Conservation (phyloP, 2,113 vertebrate species). For the Oreochromis spilurus region DNA sequence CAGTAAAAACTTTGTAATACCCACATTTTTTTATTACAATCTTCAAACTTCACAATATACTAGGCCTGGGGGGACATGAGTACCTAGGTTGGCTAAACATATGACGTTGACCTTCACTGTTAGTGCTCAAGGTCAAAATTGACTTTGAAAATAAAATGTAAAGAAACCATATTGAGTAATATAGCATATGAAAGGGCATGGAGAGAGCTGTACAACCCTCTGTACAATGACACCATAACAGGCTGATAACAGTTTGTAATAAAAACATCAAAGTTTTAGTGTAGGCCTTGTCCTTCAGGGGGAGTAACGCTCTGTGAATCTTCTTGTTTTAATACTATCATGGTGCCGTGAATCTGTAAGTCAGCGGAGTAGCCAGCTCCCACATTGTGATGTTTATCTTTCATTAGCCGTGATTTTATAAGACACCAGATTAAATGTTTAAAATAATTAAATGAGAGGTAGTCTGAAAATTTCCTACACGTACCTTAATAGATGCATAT, state of each 20-base stretch:
- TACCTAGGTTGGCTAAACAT: background rate
- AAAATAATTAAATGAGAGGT: background rate
- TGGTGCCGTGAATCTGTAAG: background rate
- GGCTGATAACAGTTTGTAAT: background rate
- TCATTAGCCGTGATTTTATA: background rate
- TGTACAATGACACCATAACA: background rate
- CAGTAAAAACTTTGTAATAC: background rate
- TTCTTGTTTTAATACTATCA: background rate
- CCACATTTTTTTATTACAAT: background rate
- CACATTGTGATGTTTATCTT: background rate
- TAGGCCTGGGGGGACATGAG: background rate
- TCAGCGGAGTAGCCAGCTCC: background rate
- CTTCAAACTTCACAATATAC: background rate
- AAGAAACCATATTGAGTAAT: background rate
- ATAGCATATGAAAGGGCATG: background rate
- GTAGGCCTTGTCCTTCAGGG: background rate
- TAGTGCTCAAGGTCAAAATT: background rate
- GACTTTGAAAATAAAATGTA: background rate
- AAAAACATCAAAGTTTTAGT: background rate
- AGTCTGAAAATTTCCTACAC: background rate
- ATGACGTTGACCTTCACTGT: background rate
- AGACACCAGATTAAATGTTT: background rate
- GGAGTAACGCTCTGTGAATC: background rate
- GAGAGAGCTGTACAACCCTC: background rate
- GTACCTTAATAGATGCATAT: background rate